These are phyloP conservation scores for Lypha dubia DNA, from an alignment of 2,888 invertebrate species.

Conservation along the genomic window DNA sequence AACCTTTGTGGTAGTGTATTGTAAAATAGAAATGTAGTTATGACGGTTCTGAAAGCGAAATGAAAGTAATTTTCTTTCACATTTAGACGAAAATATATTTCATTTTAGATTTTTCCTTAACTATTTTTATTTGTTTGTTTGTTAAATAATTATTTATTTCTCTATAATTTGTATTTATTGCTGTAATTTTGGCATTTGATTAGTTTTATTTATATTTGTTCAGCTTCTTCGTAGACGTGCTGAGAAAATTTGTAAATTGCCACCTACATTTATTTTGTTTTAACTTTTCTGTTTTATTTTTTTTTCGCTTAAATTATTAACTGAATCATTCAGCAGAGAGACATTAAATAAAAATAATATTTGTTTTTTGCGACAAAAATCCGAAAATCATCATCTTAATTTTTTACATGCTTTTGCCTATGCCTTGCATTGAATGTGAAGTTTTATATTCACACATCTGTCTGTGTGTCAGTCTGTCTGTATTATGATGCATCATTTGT, in stretches of 20 bases:
- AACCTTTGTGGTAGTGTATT: too few species aligned
- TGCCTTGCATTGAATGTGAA: constrained; percentile 19
- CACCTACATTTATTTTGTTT: constrained; percentile 54
- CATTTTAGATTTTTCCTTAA: too few species aligned
- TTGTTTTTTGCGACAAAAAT: constrained; percentile 19
- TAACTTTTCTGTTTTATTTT: background rate
- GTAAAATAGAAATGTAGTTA: too few species aligned
- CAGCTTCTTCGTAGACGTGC: background rate
- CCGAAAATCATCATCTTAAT: constrained; percentile 29
- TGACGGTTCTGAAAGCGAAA: too few species aligned
- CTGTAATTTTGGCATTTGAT: background rate
- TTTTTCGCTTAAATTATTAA: background rate
- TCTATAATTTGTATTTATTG: constrained; percentile 22
- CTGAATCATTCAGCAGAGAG: constrained; percentile 41
- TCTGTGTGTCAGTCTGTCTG: background rate
- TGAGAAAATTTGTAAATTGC: constrained; percentile 59
- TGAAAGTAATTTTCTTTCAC: too few species aligned
- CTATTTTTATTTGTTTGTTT: background rate
- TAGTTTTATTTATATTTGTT: constrained; percentile 23
- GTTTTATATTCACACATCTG: background rate
- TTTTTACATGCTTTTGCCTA: constrained; percentile 13
- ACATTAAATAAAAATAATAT: constrained; percentile 30
- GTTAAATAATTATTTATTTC: background rate
- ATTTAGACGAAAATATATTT: too few species aligned
- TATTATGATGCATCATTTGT: constrained; percentile 61